Conservation (phyloP, 2,113 vertebrate species). For the Ictalurus punctatus region DNA sequence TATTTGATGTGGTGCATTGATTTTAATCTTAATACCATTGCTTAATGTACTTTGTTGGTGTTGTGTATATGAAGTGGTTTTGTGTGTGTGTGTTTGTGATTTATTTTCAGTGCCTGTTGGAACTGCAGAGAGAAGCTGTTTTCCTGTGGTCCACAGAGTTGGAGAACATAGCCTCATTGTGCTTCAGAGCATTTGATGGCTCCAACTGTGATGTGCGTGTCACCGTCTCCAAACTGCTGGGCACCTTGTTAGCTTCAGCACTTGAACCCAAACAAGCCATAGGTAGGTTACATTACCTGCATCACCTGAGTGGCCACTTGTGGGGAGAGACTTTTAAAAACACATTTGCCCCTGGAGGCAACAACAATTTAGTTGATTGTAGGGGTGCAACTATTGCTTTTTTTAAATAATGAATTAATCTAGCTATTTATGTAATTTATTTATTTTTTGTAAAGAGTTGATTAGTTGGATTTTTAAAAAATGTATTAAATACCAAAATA, state of each 20-base stretch:
- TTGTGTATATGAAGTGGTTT: constrained; percentile 12
- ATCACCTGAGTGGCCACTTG: neutral
- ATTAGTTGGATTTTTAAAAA: too few relatives aligned
- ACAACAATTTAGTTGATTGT: neutral
- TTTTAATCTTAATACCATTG: neutral
- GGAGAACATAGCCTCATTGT: constrained; percentile 86
- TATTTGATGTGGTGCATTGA: neutral
- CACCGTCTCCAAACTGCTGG: constrained; percentile 84
- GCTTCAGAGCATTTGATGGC: constrained; percentile 92
- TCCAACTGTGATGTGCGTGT: constrained; percentile 86
- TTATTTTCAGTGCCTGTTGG: constrained; percentile 82
- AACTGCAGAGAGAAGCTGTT: constrained; percentile 88
- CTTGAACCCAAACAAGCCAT: constrained; percentile 72
- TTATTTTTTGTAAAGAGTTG: neutral
- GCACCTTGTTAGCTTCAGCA: constrained; percentile 84
- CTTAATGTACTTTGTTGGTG: neutral
- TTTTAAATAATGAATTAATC: neutral
- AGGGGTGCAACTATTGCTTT: neutral
- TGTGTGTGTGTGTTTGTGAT: neutral
- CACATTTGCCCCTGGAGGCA: neutral
- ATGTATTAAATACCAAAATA: neutral
- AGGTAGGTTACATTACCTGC: constrained; percentile 65
- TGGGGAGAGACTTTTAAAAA: neutral
- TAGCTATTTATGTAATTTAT: too few relatives aligned
- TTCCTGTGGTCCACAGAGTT: constrained; percentile 91